Base-by-base conservation (phyloP, 2,113 vertebrate species). In the Emydocephalus ijimae region DNA sequence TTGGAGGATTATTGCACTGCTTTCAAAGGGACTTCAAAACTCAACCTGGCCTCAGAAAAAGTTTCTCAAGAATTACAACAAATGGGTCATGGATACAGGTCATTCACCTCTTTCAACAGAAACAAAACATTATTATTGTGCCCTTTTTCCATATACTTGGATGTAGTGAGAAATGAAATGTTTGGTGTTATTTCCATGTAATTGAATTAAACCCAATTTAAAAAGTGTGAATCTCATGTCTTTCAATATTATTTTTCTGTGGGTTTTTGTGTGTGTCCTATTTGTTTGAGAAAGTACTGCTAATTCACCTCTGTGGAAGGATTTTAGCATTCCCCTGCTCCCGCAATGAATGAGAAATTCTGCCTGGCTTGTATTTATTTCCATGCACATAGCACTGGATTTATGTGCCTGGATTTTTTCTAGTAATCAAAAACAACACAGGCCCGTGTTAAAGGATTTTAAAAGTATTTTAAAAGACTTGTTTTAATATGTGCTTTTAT, bases 391-490 rank as follows among this genome's bases (percentile, higher is more conserved):
- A 59, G 24, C 45, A 5, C 7, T 89, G 54, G 18, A 85, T 48
- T 24, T 26, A 29, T 18, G 39, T 52, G 43, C 15, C 61, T 43
- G n/a, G 59, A 54, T 55, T 89, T 81, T 81, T 59, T 26, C 14
- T 50, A 92, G 48, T 20, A 43, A 74, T 23, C 54, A 59, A 59
- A 89, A 56, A 93, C 64, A 43, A 50, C 92, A 88, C 43, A 1
- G 1, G 52, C 94, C 94, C 93, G 54, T 92, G n/a, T 39, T 90
- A 29, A 59, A 61, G 92, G 61, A 18, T 43, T 93, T 92, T 93
- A 92, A 20, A 0, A 18, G 69, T 90, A 59, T 69, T 64, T 61
- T 89, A 85, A 56, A 91, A 87, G 55, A 23, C 69, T 39, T 74
- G 87, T 74, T 52, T 24, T 90, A 94, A 0, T 61, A 89, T 90